phyloP scores from a whole-genome alignment of 2,113 vertebrate genomes.

The Stictonetta naevosa region DNA sequence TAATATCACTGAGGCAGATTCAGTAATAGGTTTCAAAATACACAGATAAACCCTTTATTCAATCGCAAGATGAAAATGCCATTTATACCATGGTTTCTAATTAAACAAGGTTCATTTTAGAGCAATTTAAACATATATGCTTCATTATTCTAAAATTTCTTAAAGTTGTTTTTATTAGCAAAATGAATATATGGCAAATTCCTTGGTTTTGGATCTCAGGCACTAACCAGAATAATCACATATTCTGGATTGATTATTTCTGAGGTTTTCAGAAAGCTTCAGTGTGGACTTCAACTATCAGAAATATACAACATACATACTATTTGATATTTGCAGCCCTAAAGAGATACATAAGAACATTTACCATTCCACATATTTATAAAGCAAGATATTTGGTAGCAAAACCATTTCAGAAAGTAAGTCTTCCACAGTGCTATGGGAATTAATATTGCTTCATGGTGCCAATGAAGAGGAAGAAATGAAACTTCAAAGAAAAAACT shows the following conservation, averaged over 20 bases:
- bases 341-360: background rate
- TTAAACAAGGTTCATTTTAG: constrained; percentile 8
- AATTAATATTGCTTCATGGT: constrained; percentile 1
- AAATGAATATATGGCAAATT: background rate
- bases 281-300: background rate
- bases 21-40: constrained; percentile 20
- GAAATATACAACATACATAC: background rate
- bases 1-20: constrained; percentile 32
- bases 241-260: background rate
- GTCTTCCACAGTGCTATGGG: background rate
- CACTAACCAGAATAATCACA: background rate
- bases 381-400: background rate
- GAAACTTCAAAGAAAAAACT: background rate
- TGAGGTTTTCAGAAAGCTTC: background rate
- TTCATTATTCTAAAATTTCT: constrained; percentile 8
- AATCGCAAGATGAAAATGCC: constrained; percentile 9
- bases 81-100: background rate
- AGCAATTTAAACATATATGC: background rate
- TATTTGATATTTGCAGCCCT: background rate
- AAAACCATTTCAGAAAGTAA: background rate
- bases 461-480: background rate
- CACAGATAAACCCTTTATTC: constrained; percentile 29
- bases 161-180: background rate
- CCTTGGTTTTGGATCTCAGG: background rate
- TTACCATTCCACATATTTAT: constrained; percentile 16